Base-by-base conservation (phyloP, 2,888 invertebrate species). In the Hirtodrosophila cameraria region DNA sequence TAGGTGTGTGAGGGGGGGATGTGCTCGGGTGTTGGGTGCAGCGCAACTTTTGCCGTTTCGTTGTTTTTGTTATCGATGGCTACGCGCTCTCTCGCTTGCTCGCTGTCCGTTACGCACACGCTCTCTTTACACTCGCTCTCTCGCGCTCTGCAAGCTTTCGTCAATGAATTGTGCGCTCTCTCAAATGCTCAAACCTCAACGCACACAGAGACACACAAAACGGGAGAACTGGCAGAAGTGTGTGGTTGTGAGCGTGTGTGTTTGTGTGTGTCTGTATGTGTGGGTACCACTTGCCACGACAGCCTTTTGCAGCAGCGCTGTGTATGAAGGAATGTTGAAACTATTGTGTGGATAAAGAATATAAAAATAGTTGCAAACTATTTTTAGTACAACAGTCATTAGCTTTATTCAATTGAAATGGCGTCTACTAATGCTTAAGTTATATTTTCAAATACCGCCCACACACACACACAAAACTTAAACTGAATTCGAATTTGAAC, bases 51-150 rank as follows among this genome's bases (percentile, higher is more conserved):
- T 46, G 20, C 12, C 42, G 70, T 39, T 78, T 86, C 86, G 83
- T 87, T 87, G 83, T 83, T 82, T 74, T 84, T 81, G 85, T 81
- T 86, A 61, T 81, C 59, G 64, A 68, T 81, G 82, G 55, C 57
- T 57, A 49, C 39, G 60, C 64, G 50, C 61, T 53, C 50, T 58
- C 38, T 35, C 27, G 45, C 60, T 65, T 41, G 48, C 25, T 39
- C 35, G 42, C 45, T 46, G 31, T 42, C 61, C 28, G 50, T 50
- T 13, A 41, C 27, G 23, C 30, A 5, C 55, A 42, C 35, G 39
- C 28, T 33, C 48, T 25, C 15, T 39, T 16, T 43, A 11, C 72
- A 23, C 15, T 42, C 27, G 31, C 48, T 42, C 13, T 28, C 9
- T 41, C 46, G 12, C 35, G 39, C 48, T 39, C 54, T 46, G 53